A percentile compares a stretch with the other conserved stretches of the same genome.
Conservation (phyloP, 2,113 vertebrate genomes). For the Antigone vipio region DNA sequence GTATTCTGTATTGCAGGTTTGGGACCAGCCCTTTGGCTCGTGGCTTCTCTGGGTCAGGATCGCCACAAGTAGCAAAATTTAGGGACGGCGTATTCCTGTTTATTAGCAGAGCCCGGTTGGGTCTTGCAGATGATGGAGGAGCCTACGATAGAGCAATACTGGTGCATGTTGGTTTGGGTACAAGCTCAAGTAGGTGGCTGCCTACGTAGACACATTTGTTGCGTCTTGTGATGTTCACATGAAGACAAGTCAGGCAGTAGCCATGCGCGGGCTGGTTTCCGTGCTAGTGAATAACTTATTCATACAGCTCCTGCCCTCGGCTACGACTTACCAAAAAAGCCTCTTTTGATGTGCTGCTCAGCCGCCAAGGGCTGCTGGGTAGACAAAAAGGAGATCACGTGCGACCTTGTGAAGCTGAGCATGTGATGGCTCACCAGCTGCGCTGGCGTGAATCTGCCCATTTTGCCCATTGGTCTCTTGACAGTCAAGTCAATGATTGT, state of each 20-base stretch:
- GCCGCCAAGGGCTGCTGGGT: neutral
- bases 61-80: neutral
- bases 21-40: neutral
- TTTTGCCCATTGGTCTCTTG: neutral
- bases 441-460: neutral
- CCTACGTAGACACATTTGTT: neutral
- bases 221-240: neutral
- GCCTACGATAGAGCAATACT: neutral
- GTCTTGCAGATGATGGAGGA: neutral
- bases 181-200: neutral
- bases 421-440: neutral
- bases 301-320: neutral
- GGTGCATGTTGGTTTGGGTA: neutral
- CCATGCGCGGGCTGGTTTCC: rapidly evolving
- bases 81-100: neutral
- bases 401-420: neutral
- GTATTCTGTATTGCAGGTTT: constrained; percentile 46
- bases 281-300: neutral
- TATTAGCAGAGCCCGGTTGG: neutral
- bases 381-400: rapidly evolving
- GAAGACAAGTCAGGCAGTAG: rapidly evolving
- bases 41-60: neutral
- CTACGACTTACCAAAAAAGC: neutral
- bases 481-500: neutral
- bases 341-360: neutral